Conservation (phyloP, 2,797 vertebrate species). For the Rhabdophis nuchalis region DNA sequence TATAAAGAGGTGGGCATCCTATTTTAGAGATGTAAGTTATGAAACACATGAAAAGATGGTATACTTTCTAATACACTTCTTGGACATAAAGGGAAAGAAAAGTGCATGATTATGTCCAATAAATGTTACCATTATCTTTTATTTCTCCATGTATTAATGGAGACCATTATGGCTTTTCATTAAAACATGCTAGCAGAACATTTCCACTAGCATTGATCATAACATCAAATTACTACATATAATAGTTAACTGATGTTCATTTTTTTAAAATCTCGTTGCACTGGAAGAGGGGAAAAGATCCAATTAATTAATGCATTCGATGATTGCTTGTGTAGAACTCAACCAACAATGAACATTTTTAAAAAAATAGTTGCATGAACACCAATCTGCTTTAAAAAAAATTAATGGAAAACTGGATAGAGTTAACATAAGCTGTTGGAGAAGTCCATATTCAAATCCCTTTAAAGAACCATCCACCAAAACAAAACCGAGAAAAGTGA, state of each 20-base stretch:
- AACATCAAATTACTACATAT: not conserved
- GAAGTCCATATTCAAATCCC: not conserved
- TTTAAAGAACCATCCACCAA: not conserved
- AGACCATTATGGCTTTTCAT: not conserved
- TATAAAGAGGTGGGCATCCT: not conserved
- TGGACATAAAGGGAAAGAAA: not conserved
- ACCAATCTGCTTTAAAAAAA: not conserved
- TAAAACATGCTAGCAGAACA: not conserved
- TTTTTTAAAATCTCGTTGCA: not conserved
- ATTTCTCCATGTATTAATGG: slow-evolving; percentile 4
- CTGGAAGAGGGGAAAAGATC: no score
- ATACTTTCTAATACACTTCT: not conserved
- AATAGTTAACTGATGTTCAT: not conserved
- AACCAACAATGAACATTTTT: not conserved
- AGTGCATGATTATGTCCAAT: not conserved
- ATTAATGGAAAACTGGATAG: not conserved
- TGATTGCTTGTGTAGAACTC: not conserved
- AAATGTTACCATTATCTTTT: not conserved
- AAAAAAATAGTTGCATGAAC: not conserved
- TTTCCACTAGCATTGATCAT: slow-evolving; percentile 1
- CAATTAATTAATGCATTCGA: not conserved
- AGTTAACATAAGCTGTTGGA: no score
- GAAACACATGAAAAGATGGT: not conserved
- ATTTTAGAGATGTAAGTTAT: slow-evolving; percentile 6
- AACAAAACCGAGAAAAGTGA: not conserved